Evolutionary conservation across 2,797 vertebrate genomes (phyloP).

Genomic region (Anabacerthia variegaticeps): DNA sequence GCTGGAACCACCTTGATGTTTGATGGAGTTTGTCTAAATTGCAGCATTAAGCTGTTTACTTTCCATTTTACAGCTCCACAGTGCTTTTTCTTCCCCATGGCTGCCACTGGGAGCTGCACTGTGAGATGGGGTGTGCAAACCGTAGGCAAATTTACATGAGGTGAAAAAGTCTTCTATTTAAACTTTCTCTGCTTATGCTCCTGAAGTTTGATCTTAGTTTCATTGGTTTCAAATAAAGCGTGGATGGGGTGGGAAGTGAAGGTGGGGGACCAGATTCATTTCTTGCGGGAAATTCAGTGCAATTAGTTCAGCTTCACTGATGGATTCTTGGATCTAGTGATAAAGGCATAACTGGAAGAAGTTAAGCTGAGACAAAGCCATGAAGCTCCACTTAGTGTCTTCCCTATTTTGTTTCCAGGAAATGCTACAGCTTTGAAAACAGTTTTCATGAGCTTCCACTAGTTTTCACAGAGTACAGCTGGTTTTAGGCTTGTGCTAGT

Average conservation of each 20-base stretch:
- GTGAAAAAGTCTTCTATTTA: background rate
- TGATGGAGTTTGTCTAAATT: background rate
- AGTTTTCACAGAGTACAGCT: background rate
- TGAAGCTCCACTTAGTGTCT: background rate
- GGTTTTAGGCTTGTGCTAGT: background rate
- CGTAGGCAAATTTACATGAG: background rate
- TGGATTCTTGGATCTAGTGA: background rate
- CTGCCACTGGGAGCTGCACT: background rate
- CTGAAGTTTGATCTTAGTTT: background rate
- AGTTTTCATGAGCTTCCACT: background rate
- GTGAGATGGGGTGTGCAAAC: background rate
- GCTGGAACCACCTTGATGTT: background rate
- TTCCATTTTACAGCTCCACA: background rate
- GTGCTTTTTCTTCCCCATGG: background rate
- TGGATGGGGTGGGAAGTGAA: background rate
- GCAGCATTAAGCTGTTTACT: slow-evolving; percentile 14
- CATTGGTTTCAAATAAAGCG: background rate
- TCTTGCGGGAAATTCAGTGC: background rate
- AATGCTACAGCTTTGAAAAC: background rate
- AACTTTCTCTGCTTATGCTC: background rate
- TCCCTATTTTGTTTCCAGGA: background rate
- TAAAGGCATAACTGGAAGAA: background rate
- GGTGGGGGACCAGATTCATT: background rate
- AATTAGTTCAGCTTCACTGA: background rate
- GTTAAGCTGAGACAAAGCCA: background rate